phyloP scores from a whole-genome alignment of 2,113 vertebrate genomes.

The Polyodon spathula region DNA sequence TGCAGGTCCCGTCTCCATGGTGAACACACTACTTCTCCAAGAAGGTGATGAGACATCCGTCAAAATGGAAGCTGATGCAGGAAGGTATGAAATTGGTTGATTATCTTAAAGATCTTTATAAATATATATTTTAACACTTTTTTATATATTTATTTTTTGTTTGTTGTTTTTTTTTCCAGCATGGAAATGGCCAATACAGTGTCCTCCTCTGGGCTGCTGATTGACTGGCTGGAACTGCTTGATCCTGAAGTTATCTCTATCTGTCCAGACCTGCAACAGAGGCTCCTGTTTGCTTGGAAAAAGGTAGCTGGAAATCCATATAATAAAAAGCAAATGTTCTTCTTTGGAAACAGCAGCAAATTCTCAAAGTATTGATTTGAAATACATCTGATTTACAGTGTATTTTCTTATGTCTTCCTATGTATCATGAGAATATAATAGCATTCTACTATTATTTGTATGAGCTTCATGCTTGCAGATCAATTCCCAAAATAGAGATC shows the following conservation, averaged over 20 bases:
- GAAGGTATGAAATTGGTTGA: constrained; percentile 52
- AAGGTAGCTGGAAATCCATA: constrained; percentile 53
- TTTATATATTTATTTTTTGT: constrained; percentile 1
- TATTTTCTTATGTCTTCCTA: too few relatives aligned
- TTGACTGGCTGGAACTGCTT: constrained; percentile 87
- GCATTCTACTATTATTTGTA: too few relatives aligned
- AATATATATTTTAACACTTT: too few relatives aligned
- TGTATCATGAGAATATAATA: too few relatives aligned
- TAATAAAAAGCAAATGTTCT: too few relatives aligned
- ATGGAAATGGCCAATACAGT: constrained; percentile 63
- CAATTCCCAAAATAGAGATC: too few relatives aligned
- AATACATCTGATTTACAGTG: too few relatives aligned
- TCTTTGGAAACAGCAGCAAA: too few relatives aligned
- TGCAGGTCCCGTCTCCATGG: constrained; percentile 68
- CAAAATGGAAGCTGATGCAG: constrained; percentile 60
- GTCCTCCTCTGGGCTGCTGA: constrained; percentile 77
- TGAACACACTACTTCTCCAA: constrained; percentile 83
- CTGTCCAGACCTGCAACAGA: constrained; percentile 86
- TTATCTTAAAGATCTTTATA: too few relatives aligned
- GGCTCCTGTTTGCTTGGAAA: constrained; percentile 78
- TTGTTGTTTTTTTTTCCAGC: constrained; percentile 33
- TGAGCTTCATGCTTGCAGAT: too few relatives aligned
- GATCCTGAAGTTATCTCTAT: constrained; percentile 86
- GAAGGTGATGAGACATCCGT: constrained; percentile 70
- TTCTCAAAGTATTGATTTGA: too few relatives aligned